Conservation (phyloP, 2,888 invertebrate species). For the Epirrhoe alternata region DNA sequence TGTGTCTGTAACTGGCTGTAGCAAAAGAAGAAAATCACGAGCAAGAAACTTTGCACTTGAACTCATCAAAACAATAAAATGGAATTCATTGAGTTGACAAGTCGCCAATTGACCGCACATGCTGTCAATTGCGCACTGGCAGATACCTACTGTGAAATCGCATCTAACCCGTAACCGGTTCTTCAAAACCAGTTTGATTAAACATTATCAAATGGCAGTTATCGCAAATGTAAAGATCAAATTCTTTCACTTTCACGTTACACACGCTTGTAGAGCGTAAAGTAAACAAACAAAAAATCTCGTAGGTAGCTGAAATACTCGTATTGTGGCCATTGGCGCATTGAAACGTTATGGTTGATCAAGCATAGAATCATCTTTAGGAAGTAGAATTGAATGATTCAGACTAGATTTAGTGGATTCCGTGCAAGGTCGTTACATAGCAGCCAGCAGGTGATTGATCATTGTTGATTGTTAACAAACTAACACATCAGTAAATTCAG, state of each 20-base stretch:
- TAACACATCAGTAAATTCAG: not conserved
- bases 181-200: constrained; percentile 17
- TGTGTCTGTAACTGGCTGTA: not conserved
- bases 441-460: constrained; percentile 33
- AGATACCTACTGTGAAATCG: constrained; percentile 16
- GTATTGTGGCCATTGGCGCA: constrained; percentile 42
- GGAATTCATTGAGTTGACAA: constrained; percentile 17
- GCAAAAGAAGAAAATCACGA: not conserved
- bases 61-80: constrained; percentile 18
- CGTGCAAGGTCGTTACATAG: constrained; percentile 31
- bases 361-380: constrained; percentile 41
- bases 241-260: constrained; percentile 35
- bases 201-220: constrained; percentile 12
- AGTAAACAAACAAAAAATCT: constrained; percentile 24
- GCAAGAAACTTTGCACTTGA: constrained; percentile 17
- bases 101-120: constrained; percentile 18
- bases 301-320: constrained; percentile 23
- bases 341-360: constrained; percentile 42
- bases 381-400: constrained; percentile 23
- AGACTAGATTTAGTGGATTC: constrained; percentile 22
- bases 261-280: constrained; percentile 12
- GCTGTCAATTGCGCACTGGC: constrained; percentile 18
- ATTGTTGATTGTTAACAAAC: constrained; percentile 14
- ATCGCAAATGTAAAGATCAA: constrained; percentile 18
- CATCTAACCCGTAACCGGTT: constrained; percentile 10